phyloP scores from a whole-genome alignment of 37 sponge, comb jelly and placozoan genomes.

The Axinella damicornis region DNA sequence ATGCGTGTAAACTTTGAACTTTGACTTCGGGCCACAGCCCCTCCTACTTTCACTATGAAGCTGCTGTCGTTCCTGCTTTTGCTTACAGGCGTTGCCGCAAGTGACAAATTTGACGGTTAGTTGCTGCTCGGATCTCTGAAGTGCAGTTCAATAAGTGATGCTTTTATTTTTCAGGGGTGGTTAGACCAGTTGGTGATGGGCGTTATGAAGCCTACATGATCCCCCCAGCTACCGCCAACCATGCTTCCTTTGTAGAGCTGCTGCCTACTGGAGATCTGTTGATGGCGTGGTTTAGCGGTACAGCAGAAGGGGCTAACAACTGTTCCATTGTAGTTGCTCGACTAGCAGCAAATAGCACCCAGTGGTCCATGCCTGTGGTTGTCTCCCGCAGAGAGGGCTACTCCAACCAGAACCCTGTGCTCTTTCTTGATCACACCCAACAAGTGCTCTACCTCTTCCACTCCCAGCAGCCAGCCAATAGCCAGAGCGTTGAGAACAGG shows the following conservation, averaged over 20 bases:
- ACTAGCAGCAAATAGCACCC: slow-evolving; percentile 18
- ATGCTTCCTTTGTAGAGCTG: slow-evolving; percentile 75
- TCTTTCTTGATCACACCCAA: slow-evolving; percentile 35
- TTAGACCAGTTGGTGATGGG: slow-evolving; percentile 56
- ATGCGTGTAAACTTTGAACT: too few species aligned
- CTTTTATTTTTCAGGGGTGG: too few species aligned
- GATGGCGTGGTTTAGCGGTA: slow-evolving; percentile 75
- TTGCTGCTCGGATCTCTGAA: too few species aligned
- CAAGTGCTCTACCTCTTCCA: slow-evolving; percentile 55
- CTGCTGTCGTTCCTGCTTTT: too few species aligned
- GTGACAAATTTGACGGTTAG: too few species aligned
- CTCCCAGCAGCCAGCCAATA: slow-evolving; percentile 68
- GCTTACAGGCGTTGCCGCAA: too few species aligned
- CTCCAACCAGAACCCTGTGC: slow-evolving; percentile 81
- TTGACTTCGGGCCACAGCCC: too few species aligned
- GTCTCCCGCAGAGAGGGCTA: slow-evolving; percentile 66
- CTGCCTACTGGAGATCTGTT: slow-evolving; percentile 52
- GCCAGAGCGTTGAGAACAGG: background rate
- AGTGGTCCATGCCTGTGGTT: slow-evolving; percentile 49
- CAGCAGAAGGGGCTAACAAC: slow-evolving; percentile 45
- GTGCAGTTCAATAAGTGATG: too few species aligned
- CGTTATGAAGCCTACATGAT: slow-evolving; percentile 74
- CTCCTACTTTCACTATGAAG: too few species aligned
- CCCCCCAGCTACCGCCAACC: slow-evolving; percentile 61
- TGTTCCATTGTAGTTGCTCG: slow-evolving; percentile 54